Evolutionary conservation across 2,888 invertebrate species (phyloP).

Genomic region (Tachina fera): DNA sequence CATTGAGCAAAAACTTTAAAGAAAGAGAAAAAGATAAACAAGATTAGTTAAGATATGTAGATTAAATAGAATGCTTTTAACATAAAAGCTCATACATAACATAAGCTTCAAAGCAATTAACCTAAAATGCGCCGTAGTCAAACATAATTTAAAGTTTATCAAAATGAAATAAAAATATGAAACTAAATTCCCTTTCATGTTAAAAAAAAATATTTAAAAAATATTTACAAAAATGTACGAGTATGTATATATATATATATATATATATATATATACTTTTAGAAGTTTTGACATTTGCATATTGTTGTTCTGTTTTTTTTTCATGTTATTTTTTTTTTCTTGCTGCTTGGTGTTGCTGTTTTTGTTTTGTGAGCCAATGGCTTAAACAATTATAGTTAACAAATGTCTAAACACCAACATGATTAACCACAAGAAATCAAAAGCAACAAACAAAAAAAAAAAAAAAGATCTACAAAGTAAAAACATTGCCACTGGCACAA

Average conservation of each 20-base stretch:
- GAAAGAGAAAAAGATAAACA: slow-evolving; percentile 15
- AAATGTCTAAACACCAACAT: slow-evolving; percentile 72
- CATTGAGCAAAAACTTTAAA: neutral
- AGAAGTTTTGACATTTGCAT: slow-evolving; percentile 69
- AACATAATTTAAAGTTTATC: slow-evolving; percentile 1
- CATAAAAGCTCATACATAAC: slow-evolving; percentile 50
- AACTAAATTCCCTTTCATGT: slow-evolving; percentile 56
- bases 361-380: slow-evolving; percentile 69
- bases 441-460: slow-evolving; percentile 17
- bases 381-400: slow-evolving; percentile 72
- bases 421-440: slow-evolving; percentile 62
- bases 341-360: slow-evolving; percentile 49
- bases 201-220: no score
- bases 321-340: slow-evolving; percentile 39
- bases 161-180: slow-evolving; percentile 15
- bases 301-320: slow-evolving; percentile 45
- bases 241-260: no score
- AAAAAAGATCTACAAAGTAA: neutral
- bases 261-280: neutral
- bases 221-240: no score
- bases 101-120: slow-evolving; percentile 44
- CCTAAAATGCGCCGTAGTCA: neutral
- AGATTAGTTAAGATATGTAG: slow-evolving; percentile 45
- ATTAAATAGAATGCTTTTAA: slow-evolving; percentile 19
- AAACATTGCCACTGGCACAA: slow-evolving; percentile 69